Evolutionary conservation across 1,140 invertebrate species (phyloP).

Genomic region (Caerostris extrusa): DNA sequence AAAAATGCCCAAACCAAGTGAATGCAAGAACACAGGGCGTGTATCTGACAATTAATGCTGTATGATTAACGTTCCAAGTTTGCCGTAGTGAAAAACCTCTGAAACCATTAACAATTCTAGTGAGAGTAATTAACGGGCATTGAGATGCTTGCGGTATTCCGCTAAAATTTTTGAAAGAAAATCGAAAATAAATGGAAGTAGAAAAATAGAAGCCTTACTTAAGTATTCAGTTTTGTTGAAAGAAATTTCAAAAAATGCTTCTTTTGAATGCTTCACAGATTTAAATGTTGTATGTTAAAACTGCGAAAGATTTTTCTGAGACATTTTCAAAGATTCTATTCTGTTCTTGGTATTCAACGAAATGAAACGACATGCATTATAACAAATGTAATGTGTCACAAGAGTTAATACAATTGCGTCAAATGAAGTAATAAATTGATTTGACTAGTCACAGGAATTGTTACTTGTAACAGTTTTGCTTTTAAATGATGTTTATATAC

Average conservation of each 20-base stretch:
- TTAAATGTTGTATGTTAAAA: neutral
- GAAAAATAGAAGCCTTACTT: neutral
- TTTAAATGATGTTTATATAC: too few relatives aligned
- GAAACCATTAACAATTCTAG: conserved; percentile 46
- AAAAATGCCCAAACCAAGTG: neutral
- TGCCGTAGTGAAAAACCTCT: conserved; percentile 27
- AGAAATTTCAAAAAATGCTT: neutral
- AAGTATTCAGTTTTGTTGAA: neutral
- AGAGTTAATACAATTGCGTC: conserved; percentile 11
- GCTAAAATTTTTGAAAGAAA: conserved; percentile 34
- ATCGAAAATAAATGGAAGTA: neutral
- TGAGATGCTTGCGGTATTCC: conserved; percentile 26
- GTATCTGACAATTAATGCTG: conserved; percentile 46
- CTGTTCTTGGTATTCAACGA: neutral
- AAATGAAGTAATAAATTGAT: neutral
- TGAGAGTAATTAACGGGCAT: conserved; percentile 41
- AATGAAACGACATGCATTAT: neutral
- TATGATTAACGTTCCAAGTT: conserved; percentile 50
- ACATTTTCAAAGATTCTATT: neutral
- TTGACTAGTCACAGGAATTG: neutral
- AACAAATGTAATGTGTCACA: neutral
- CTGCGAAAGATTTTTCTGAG: neutral
- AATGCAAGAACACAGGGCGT: conserved; percentile 5
- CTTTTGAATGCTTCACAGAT: neutral
- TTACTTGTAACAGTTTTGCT: too few relatives aligned